Evolutionary conservation across 1,140 invertebrate species (phyloP).

Genomic region (Hetaerina americana): DNA sequence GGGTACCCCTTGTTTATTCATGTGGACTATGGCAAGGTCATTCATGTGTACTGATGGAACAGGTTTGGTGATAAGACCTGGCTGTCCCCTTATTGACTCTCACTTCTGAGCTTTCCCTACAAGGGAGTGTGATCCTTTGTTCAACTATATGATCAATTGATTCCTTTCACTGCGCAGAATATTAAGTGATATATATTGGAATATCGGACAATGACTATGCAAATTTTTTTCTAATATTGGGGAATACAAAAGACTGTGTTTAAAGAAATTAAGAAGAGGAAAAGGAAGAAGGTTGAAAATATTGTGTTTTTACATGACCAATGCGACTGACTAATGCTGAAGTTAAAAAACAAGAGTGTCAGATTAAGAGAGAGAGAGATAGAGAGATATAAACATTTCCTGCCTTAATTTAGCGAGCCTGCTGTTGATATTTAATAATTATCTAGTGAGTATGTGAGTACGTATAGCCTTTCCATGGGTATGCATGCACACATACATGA

Average conservation of each 20-base stretch:
- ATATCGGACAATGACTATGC: not conserved
- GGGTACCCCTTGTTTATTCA: not conserved
- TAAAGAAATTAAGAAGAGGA: not conserved
- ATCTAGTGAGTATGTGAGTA: not conserved
- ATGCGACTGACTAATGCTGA: not conserved
- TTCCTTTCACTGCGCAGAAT: not conserved
- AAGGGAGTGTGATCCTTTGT: not conserved
- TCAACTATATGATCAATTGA: not conserved
- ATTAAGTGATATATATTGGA: constrained; percentile 1
- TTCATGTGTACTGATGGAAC: not conserved
- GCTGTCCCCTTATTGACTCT: not conserved
- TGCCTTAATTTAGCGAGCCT: not conserved
- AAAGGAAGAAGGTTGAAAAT: not conserved
- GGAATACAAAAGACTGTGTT: not conserved
- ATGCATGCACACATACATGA: not conserved
- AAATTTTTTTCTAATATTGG: not conserved
- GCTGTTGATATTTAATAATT: constrained; percentile 1
- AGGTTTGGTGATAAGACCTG: not conserved
- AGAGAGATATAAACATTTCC: not conserved
- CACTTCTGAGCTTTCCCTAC: not conserved
- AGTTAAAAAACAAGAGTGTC: not conserved
- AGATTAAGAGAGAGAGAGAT: not conserved
- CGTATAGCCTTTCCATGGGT: not conserved
- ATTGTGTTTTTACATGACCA: not conserved
- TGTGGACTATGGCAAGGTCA: not conserved